Evolutionary conservation across 2,888 invertebrate genomes (phyloP).

Genomic region (Lypha dubia): DNA sequence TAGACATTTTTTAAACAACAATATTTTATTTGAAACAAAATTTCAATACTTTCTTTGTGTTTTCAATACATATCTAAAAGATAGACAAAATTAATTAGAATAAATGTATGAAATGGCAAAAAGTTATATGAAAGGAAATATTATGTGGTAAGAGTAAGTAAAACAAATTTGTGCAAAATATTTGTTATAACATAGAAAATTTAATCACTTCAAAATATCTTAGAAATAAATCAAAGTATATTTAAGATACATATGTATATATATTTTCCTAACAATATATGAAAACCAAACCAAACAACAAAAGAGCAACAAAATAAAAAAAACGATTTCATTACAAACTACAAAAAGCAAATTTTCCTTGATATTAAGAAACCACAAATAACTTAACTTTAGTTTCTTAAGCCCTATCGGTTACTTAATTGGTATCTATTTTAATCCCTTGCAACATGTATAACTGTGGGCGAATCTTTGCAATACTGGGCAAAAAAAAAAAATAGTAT

Average conservation of each 20-base stretch:
- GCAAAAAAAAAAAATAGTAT: not conserved
- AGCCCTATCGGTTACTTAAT: slow-evolving; percentile 70
- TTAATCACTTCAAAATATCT: no score
- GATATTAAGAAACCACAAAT: slow-evolving; percentile 67
- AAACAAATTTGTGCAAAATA: no score
- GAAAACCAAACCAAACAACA: slow-evolving; percentile 17
- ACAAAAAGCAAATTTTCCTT: slow-evolving; percentile 4
- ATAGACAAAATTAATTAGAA: no score
- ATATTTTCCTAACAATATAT: not conserved
- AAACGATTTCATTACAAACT: slow-evolving; percentile 9
- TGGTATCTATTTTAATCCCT: slow-evolving; percentile 66
- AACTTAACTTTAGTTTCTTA: slow-evolving; percentile 68
- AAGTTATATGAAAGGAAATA: no score
- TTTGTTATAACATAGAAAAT: no score
- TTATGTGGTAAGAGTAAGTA: no score
- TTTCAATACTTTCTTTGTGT: not conserved
- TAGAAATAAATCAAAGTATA: no score
- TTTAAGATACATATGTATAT: no score
- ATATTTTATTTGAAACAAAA: not conserved
- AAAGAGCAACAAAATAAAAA: no score
- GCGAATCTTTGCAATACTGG: slow-evolving; percentile 6
- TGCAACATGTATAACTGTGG: slow-evolving; percentile 37
- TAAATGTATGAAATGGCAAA: no score
- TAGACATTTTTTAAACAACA: not conserved
- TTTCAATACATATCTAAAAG: no score